Conservation (phyloP, 2,113 vertebrate species). For the Psephotus haematonotus region DNA sequence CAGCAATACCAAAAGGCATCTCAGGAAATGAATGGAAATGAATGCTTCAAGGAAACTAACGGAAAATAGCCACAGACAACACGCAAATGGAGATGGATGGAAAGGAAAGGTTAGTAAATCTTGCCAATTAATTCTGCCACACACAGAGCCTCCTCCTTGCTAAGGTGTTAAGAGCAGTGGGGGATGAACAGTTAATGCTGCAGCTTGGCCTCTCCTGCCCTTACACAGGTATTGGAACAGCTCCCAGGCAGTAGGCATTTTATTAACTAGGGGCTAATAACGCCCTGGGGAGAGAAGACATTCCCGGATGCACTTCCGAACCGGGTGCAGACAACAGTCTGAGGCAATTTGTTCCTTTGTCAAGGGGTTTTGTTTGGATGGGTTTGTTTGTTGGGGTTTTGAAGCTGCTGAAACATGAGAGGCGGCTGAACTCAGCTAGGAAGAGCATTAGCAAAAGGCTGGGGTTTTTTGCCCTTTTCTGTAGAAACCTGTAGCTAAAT, state of each 20-base stretch:
- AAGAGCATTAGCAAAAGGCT: background rate
- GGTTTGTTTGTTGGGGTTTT: background rate
- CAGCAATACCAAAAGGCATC: background rate
- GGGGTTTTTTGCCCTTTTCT: rapidly evolving
- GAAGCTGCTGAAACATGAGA: background rate
- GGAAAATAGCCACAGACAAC: background rate
- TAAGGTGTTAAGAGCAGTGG: background rate
- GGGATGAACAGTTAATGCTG: background rate
- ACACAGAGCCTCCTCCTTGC: background rate
- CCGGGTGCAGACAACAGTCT: background rate
- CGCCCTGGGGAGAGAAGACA: background rate
- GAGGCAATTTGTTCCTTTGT: background rate
- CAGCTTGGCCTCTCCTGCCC: background rate
- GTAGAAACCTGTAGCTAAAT: conserved; percentile 12
- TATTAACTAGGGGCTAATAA: background rate
- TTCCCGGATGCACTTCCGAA: background rate
- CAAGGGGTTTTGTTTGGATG: background rate
- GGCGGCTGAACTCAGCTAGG: background rate
- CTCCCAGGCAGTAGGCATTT: background rate
- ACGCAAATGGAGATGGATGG: background rate
- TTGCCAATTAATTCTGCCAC: background rate
- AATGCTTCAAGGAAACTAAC: background rate
- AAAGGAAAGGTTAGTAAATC: background rate
- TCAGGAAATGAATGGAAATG: background rate
- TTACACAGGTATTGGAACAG: background rate